A percentile compares a stretch with the other conserved stretches of the same genome.
These are phyloP conservation scores for Heteromormyrus szaboi DNA, from an alignment of 2,797 vertebrate species.

Conservation along the genomic window DNA sequence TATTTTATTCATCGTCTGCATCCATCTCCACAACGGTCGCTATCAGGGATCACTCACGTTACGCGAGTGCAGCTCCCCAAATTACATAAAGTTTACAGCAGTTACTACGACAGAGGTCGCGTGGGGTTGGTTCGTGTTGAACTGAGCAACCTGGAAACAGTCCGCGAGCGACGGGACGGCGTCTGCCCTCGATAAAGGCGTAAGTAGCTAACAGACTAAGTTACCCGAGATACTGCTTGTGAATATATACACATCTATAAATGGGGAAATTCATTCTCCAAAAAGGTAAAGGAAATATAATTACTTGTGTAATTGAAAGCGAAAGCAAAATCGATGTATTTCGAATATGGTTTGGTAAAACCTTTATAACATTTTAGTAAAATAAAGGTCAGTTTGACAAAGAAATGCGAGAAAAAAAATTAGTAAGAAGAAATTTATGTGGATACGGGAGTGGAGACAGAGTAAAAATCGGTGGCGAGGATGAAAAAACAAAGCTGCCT, in stretches of 20 bases:
- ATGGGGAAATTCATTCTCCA: background rate
- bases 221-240: background rate
- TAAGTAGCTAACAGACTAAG: background rate
- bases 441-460: background rate
- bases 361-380: background rate
- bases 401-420: background rate
- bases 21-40: background rate
- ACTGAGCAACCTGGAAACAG: background rate
- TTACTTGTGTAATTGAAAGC: background rate
- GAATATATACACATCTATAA: background rate
- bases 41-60: background rate
- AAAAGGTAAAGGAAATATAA: background rate
- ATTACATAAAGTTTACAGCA: background rate
- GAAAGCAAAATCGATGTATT: background rate
- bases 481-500: background rate
- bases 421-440: background rate
- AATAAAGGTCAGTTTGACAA: background rate
- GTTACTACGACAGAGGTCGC: background rate
- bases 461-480: background rate
- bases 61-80: background rate
- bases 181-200: background rate
- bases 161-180: background rate
- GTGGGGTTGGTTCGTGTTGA: background rate
- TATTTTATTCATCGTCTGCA: background rate
- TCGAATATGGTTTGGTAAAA: background rate